These are phyloP conservation scores for Lasioglossum calceatum DNA, from an alignment of 2,888 invertebrate genomes.

Conservation along the genomic window DNA sequence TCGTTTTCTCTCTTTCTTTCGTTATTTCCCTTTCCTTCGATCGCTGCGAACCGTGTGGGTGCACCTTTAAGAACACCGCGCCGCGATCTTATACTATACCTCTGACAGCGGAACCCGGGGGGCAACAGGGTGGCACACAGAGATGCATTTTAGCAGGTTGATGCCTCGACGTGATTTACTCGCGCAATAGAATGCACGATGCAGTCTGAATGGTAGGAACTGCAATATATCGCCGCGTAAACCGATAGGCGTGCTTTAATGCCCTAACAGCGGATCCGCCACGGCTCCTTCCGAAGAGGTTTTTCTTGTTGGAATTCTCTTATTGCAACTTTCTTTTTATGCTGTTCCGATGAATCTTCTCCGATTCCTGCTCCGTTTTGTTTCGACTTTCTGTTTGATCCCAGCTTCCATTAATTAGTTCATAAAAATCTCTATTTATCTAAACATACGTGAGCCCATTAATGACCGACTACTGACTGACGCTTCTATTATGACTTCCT, in stretches of 20 bases:
- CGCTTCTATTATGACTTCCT: constrained; percentile 5
- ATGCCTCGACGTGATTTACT: constrained; percentile 59
- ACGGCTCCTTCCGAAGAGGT: not conserved
- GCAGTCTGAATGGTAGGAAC: constrained; percentile 47
- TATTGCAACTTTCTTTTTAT: not conserved
- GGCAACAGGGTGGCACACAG: constrained; percentile 24
- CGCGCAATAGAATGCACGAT: constrained; percentile 51
- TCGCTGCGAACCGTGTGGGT: constrained; percentile 51
- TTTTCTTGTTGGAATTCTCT: not conserved
- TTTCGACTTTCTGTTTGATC: not conserved
- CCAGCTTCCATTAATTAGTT: not conserved
- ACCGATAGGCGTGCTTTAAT: constrained; percentile 53
- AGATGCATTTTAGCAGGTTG: constrained; percentile 66
- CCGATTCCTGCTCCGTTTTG: not conserved
- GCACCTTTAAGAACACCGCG: constrained; percentile 52
- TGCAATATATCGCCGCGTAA: constrained; percentile 43
- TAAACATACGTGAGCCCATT: not conserved
- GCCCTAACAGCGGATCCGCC: constrained; percentile 28
- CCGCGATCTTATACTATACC: constrained; percentile 41
- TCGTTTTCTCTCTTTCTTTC: not conserved
- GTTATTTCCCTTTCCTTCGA: not conserved
- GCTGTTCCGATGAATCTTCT: not conserved
- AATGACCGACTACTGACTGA: not conserved
- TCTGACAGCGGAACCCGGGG: constrained; percentile 34
- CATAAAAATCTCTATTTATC: not conserved